phyloP scores from a whole-genome alignment of 2,797 vertebrate genomes.

The Sebastolobus alascanus region DNA sequence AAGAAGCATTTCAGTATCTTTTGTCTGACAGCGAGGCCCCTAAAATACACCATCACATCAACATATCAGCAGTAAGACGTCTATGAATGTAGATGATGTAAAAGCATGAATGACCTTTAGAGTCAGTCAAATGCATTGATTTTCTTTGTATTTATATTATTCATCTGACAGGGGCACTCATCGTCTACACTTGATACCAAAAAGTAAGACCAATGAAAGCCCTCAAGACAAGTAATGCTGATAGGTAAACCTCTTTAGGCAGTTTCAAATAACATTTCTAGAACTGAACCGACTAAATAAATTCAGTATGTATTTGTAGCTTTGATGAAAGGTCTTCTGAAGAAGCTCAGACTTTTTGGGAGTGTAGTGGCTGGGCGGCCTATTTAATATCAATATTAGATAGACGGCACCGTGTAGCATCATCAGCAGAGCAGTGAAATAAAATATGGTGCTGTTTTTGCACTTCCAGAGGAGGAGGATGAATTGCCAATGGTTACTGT shows the following conservation, averaged over 20 bases:
- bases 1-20: not conserved
- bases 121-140: slow-evolving; percentile 10
- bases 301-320: slow-evolving; percentile 8
- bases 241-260: slow-evolving; percentile 1
- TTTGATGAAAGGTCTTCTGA: slow-evolving; percentile 28
- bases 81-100: slow-evolving; percentile 4
- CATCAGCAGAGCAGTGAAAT: slow-evolving; percentile 18
- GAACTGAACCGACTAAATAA: slow-evolving; percentile 3
- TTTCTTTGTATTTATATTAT: not conserved
- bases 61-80: slow-evolving; percentile 1
- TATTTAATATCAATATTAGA: slow-evolving; percentile 34
- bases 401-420: slow-evolving; percentile 3
- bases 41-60: slow-evolving; percentile 8
- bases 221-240: not conserved
- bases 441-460: slow-evolving; percentile 19
- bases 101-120: slow-evolving; percentile 20
- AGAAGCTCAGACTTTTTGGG: slow-evolving; percentile 13
- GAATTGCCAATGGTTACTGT: not conserved
- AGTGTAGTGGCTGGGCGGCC: slow-evolving; percentile 21
- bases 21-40: not conserved
- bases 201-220: slow-evolving; percentile 1
- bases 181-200: not conserved
- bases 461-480: not conserved
- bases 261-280: slow-evolving; percentile 3
- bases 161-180: not conserved